These are phyloP conservation scores for Rhinichthys klamathensis DNA, from an alignment of 2,113 vertebrate species.

Conservation along the genomic window DNA sequence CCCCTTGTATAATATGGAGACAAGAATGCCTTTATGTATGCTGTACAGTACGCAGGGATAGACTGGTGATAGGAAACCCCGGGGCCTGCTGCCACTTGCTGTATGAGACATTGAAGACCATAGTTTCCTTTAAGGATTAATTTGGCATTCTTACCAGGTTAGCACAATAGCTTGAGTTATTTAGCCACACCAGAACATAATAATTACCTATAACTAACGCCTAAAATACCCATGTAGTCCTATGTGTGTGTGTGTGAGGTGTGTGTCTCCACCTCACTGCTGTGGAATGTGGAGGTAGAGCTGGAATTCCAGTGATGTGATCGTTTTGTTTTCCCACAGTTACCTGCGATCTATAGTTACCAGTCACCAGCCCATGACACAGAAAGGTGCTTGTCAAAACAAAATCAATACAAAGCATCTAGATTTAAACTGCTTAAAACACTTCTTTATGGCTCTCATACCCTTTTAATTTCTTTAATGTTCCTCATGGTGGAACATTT, in stretches of 20 bases:
- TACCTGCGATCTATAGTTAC: slow-evolving; percentile 26
- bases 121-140: slow-evolving; percentile 32
- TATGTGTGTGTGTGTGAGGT: slow-evolving; percentile 56
- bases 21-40: slow-evolving; percentile 15
- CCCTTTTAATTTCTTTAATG: not conserved
- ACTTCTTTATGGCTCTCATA: not conserved
- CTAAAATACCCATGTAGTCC: slow-evolving; percentile 27
- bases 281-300: slow-evolving; percentile 60
- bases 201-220: slow-evolving; percentile 18
- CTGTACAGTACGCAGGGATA: not conserved
- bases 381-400: slow-evolving; percentile 26
- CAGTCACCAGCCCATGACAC: not conserved
- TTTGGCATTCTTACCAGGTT: slow-evolving; percentile 9
- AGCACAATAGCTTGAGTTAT: slow-evolving; percentile 32
- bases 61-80: not conserved
- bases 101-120: not conserved
- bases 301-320: slow-evolving; percentile 49
- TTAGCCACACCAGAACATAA: slow-evolving; percentile 31
- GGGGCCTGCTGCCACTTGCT: not conserved
- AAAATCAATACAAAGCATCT: not conserved
- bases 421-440: slow-evolving; percentile 7
- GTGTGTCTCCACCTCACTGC: slow-evolving; percentile 39
- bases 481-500: slow-evolving; percentile 7
- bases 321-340: slow-evolving; percentile 61
- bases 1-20: not conserved